Evolutionary conservation across 2,888 invertebrate genomes (phyloP), one percentile per base, ranked within the genome.

Genomic region (Acanthococcus lagerstroemiae): DNA sequence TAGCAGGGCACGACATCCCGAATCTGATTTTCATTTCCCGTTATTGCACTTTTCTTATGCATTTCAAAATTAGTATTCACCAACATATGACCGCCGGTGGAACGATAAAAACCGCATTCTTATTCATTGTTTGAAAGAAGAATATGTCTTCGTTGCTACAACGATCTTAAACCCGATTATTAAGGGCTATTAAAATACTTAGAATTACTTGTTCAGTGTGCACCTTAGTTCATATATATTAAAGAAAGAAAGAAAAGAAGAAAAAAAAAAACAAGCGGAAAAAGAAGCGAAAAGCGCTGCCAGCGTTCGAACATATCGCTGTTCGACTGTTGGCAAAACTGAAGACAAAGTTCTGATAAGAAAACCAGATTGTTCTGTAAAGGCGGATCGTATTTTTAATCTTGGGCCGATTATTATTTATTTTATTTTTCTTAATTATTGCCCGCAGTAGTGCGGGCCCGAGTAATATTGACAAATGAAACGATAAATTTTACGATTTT

Each of bases 171-270:
- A 58, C 46, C 58, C 58, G 58, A 46, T 58, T 58, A 58, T 58
- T 58, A 58, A 58, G 58, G 58, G 58, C 58, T 58, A 58, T 58
- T 58, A 58, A 58, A 58, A 58, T 58, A 58, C 58, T 58, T 58
- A 48, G 26, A 25, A 46, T 58, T 58, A 48, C 46, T 46, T 19
- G 26, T 58, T 58, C 46, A 58, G 48, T 48, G 58, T 58, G 48
- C 58, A 57, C 45, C 58, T 46, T 7, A n/a, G 4, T 19, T 4
- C 4, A 17, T 15, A n/a, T 4, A 19, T 45, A 15, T 45, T n/a
- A 55, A 37, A 30, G 56, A 37, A 15, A 56, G 56, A 19, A 56
- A 30, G 25, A 26, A 55, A 55, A 54, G 25, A 55, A 25, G 9
- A 25, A 55, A 17, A n/a, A n/a, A n/a, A n/a, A n/a, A n/a, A n/a